A percentile compares a stretch with the other conserved stretches of the same genome.
phyloP scores from a whole-genome alignment of 2,113 vertebrate species.

The Alethe castanea region DNA sequence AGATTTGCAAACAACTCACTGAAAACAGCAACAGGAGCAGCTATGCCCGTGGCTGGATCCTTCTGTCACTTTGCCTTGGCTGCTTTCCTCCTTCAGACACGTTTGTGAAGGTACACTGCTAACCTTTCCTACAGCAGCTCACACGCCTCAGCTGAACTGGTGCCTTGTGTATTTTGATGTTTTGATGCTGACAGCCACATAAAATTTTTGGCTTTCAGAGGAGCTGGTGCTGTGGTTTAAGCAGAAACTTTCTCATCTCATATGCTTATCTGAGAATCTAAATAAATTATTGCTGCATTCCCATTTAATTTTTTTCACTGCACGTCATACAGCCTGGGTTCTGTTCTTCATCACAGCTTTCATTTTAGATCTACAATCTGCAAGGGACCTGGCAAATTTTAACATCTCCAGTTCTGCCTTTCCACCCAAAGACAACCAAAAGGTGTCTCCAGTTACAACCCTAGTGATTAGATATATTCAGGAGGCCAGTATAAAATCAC shows the following conservation, averaged over 20 bases:
- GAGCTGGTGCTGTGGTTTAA: neutral
- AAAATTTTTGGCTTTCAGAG: neutral
- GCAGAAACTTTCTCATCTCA: neutral
- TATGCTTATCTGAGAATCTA: neutral
- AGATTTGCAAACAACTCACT: slow-evolving; percentile 97
- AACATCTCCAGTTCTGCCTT: neutral
- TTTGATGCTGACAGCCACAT: neutral
- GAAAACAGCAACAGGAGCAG: slow-evolving; percentile 85
- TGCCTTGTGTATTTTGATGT: neutral
- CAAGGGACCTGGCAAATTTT: neutral
- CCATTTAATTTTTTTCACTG: neutral
- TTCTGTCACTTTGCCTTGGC: slow-evolving; percentile 92
- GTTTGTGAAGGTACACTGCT: slow-evolving; percentile 79
- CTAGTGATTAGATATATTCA: neutral
- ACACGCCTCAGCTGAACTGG: neutral
- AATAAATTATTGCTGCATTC: neutral
- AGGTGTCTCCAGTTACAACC: neutral
- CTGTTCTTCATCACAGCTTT: neutral
- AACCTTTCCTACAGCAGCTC: neutral
- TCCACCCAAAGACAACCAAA: neutral
- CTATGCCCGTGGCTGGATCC: slow-evolving; percentile 90
- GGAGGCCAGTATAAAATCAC: neutral
- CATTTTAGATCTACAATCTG: neutral
- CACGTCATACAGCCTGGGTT: neutral
- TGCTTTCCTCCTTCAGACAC: slow-evolving; percentile 89